Evolutionary conservation across 2,113 vertebrate species (phyloP).

Genomic region (Dasyurus viverrinus): DNA sequence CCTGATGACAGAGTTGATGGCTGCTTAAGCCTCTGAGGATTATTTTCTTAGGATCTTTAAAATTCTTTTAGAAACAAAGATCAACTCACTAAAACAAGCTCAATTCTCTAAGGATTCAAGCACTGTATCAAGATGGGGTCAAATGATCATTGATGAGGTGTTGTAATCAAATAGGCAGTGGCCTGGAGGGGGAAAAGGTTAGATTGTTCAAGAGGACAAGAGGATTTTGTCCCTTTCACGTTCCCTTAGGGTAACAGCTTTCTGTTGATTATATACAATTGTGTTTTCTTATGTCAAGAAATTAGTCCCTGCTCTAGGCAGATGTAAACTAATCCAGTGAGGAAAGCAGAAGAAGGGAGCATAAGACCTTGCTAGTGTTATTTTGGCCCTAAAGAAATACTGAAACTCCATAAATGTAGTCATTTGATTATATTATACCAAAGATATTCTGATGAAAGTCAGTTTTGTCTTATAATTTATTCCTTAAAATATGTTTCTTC

Average conservation of each 20-base stretch:
- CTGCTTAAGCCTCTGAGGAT: conserved; percentile 22
- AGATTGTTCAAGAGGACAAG: neutral
- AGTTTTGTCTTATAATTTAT: neutral
- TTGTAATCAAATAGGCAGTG: neutral
- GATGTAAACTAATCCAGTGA: neutral
- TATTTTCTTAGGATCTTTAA: neutral
- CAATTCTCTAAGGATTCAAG: neutral
- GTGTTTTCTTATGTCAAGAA: neutral
- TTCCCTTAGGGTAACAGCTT: neutral
- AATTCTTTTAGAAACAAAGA: neutral
- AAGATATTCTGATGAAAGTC: neutral
- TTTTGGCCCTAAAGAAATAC: neutral
- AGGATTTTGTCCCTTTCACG: neutral
- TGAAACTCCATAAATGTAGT: neutral
- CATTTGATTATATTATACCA: neutral
- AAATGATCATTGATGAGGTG: neutral
- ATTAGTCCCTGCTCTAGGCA: neutral
- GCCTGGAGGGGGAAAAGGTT: neutral
- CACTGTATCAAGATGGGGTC: neutral
- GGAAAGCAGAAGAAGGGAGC: neutral
- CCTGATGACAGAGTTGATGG: neutral
- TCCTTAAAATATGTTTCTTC: neutral
- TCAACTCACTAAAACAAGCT: neutral
- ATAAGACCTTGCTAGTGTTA: neutral
- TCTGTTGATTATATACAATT: neutral